A percentile compares a stretch with the other conserved stretches of the same genome.
Evolutionary conservation across 2,113 vertebrate species (phyloP).

Genomic region (Oreochromis niloticus): DNA sequence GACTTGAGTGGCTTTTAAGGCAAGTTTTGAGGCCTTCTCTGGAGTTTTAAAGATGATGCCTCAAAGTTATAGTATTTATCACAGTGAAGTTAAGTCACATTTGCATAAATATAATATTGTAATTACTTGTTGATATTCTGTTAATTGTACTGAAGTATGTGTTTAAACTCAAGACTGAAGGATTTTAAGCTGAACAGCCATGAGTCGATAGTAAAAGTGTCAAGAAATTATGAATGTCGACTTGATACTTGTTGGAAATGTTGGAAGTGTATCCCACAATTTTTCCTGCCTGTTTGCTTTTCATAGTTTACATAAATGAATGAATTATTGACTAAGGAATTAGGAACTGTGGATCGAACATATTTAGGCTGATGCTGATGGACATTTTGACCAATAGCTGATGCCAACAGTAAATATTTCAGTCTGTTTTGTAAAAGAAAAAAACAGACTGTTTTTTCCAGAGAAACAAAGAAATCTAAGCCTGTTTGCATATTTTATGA

Average conservation of each 20-base stretch:
- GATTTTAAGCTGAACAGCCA: background rate
- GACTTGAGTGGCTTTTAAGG: background rate
- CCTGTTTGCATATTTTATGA: background rate
- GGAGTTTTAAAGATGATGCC: background rate
- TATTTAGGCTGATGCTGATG: background rate
- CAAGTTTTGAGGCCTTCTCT: background rate
- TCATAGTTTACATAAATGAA: background rate
- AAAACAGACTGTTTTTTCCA: accelerated
- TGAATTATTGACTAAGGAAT: background rate
- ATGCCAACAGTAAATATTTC: background rate
- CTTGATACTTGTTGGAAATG: background rate
- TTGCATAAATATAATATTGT: background rate
- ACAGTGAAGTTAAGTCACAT: background rate
- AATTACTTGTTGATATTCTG: background rate
- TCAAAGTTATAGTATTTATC: background rate
- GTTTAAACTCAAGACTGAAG: background rate
- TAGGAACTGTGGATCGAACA: background rate
- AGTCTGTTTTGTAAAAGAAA: background rate
- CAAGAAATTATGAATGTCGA: background rate
- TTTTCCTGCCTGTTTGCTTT: background rate
- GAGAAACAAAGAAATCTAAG: background rate
- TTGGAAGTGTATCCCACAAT: background rate
- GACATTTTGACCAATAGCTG: background rate
- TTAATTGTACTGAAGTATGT: background rate
- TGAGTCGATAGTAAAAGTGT: background rate